Conservation (phyloP, 2,797 vertebrate genomes). For the Alfaro cultratus region DNA sequence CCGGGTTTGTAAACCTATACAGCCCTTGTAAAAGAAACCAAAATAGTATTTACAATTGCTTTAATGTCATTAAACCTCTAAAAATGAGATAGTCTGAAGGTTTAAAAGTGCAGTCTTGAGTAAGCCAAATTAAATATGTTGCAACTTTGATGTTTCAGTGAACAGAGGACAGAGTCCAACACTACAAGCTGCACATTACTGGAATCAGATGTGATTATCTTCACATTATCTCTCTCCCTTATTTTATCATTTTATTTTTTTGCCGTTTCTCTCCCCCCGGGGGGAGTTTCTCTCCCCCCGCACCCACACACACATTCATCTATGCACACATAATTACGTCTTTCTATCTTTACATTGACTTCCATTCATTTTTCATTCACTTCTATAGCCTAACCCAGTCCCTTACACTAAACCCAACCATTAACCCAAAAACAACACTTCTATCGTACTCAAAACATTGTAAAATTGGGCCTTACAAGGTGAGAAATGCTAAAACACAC, state of each 20-base stretch:
- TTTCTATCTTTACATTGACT: neutral
- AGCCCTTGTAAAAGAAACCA: neutral
- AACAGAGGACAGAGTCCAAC: slow-evolving; percentile 14
- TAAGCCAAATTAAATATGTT: neutral
- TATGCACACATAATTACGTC: neutral
- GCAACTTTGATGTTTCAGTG: slow-evolving; percentile 2
- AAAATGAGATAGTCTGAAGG: neutral
- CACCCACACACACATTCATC: neutral
- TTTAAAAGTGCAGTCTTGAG: neutral
- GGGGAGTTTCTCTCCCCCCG: neutral
- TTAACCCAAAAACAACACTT: neutral
- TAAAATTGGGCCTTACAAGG: neutral
- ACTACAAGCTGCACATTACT: neutral
- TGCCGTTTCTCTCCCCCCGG: neutral
- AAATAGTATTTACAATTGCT: neutral
- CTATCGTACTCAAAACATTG: neutral
- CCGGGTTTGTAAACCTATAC: neutral
- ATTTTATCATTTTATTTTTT: neutral
- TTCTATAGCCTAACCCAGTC: neutral
- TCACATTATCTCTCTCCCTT: neutral
- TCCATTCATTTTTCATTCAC: neutral
- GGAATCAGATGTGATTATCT: neutral
- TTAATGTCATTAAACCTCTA: rapidly evolving
- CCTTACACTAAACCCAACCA: neutral
- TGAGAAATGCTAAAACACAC: neutral